A percentile compares a stretch with the other conserved stretches of the same genome.
phyloP scores from a whole-genome alignment of 2,113 vertebrate species.

The Mesitornis unicolor region DNA sequence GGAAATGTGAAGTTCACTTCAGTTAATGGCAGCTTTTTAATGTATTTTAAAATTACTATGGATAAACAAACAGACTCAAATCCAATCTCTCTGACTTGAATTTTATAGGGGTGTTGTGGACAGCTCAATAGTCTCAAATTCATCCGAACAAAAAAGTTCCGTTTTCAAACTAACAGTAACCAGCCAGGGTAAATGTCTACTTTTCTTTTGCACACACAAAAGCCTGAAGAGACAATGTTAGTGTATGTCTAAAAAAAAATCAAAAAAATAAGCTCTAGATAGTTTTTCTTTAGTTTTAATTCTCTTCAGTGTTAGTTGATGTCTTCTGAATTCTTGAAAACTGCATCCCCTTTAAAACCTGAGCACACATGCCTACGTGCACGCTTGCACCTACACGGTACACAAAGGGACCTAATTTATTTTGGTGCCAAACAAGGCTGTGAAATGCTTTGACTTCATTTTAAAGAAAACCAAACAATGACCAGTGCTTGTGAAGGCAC shows the following conservation, averaged over 20 bases:
- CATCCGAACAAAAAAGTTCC: not conserved
- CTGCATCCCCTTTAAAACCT: not conserved
- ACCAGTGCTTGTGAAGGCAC: not conserved
- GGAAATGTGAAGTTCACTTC: conserved; percentile 12
- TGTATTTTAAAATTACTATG: not conserved
- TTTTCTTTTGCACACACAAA: not conserved
- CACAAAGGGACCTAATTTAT: conserved; percentile 3
- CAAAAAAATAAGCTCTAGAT: not conserved
- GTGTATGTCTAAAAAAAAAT: not conserved
- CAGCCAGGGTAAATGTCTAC: not conserved
- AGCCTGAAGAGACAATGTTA: not conserved
- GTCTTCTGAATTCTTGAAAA: not conserved
- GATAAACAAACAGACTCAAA: not conserved
- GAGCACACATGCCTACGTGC: not conserved
- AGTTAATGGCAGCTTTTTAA: not conserved
- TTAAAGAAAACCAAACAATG: conserved; percentile 57
- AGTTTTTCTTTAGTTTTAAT: not conserved
- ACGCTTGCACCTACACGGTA: not conserved
- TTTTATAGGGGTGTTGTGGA: not conserved
- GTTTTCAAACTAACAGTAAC: not conserved
- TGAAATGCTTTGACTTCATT: conserved; percentile 26
- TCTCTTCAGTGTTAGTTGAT: not conserved
- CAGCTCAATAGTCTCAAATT: not conserved
- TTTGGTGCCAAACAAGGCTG: not conserved
- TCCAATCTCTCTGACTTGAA: not conserved